Base-by-base conservation (phyloP, 2,113 vertebrate species). In the Aspidoscelis tigris region DNA sequence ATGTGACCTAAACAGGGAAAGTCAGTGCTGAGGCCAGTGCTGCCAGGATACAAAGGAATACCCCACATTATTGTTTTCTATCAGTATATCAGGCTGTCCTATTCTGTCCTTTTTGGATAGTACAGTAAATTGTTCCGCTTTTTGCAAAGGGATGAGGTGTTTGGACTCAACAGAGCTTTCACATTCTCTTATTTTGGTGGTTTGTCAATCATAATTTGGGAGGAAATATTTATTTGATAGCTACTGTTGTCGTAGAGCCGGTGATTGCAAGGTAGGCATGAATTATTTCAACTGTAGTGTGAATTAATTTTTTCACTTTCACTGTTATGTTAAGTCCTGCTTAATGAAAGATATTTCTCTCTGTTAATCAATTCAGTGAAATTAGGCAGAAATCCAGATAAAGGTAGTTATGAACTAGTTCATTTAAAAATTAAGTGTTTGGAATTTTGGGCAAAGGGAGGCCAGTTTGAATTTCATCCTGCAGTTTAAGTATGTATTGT, bases 391-490 rank as follows among this genome's bases (percentile, higher is more conserved):
- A 65, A 10, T 33, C 26, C 41, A 73, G 33, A 74, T 16, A 82
- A 9, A 5, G 41, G 3, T 58, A 43, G n/a, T 61, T 61, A 10
- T 78, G 75, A 70, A 71, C 76, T 39, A 6, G 24, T 71, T 53
- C 8, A 53, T 77, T 78, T 55, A n/a, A 21, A 50, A 26, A 22
- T n/a, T 61, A 1, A 70, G 64, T 39, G 47, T 78, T 5, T 44
- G 55, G 74, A 82, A 22, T 58, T 66, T 86, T 73, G 53, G 69
- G 43, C 64, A 0, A 22, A 88, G 72, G 58, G 53, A 58, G 16
- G 61, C 73, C 75, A 73, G 55, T 68, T 14, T 81, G 0, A 78
- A 41, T 86, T 89, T 89, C 68, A 81, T 75, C n/a, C 20, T 77
- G 20, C 10, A 58, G 33, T 81, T 3, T 8, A 68, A 24, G 33